Conservation (phyloP, 2,888 invertebrate genomes). For the Trachelus troglodyta region DNA sequence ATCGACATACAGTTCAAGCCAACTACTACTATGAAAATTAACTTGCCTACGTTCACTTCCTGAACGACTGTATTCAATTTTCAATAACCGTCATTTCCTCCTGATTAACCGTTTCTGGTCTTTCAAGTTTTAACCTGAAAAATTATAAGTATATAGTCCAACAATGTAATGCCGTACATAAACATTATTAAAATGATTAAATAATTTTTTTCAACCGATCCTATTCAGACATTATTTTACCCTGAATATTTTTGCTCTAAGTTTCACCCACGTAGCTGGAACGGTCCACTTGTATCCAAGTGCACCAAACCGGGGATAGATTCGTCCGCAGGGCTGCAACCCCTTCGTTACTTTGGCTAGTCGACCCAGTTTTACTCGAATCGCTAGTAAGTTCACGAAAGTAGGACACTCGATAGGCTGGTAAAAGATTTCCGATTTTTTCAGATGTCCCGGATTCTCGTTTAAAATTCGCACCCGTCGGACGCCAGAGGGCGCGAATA, state of each 20-base stretch:
- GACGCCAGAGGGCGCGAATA: background rate
- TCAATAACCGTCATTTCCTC: background rate
- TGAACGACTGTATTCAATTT: background rate
- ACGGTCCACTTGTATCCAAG: background rate
- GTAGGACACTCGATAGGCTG: conserved; percentile 32
- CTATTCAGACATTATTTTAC: no score
- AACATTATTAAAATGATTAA: background rate
- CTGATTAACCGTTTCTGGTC: background rate
- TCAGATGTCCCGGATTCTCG: background rate
- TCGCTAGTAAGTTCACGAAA: conserved; percentile 33
- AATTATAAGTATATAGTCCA: background rate
- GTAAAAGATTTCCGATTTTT: background rate
- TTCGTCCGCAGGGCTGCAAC: conserved; percentile 44
- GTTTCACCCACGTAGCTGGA: background rate
- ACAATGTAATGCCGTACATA: no score
- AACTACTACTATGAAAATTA: background rate
- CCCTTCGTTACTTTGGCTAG: conserved; percentile 44
- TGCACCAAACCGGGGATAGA: conserved; percentile 34
- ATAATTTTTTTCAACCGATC: no score
- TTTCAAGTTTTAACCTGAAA: no score
- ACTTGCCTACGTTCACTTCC: background rate
- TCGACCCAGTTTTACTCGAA: conserved; percentile 47
- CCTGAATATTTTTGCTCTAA: background rate
- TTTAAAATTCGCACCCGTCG: background rate
- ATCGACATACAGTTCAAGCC: background rate